Percentiles rank a stretch among this genome's conserved stretches.
phyloP scores from a whole-genome alignment of 1,140 invertebrate species.

The Megalopta genalis region DNA sequence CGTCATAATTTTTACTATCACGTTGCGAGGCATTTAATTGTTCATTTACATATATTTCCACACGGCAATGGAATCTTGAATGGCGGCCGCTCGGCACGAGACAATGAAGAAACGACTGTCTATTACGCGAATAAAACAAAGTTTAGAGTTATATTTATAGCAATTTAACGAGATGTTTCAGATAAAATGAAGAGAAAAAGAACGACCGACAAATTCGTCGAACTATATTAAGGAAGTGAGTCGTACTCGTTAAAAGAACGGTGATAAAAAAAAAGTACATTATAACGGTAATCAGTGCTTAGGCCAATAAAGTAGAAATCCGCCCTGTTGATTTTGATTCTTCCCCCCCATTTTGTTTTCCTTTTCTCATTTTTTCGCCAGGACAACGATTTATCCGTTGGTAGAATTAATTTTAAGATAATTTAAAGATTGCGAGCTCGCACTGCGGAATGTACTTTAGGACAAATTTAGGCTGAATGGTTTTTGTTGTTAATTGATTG shows the following conservation, averaged over 20 bases:
- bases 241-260: background rate
- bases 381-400: background rate
- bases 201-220: conserved; percentile 5
- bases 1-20: background rate
- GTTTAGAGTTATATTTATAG: conserved; percentile 43
- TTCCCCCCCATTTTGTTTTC: background rate
- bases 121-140: conserved; percentile 34
- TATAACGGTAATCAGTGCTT: conserved; percentile 1
- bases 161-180: background rate
- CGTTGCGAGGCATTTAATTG: conserved; percentile 4
- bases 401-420: conserved; percentile 17
- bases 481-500: background rate
- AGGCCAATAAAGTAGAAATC: conserved; percentile 14
- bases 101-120: conserved; percentile 38
- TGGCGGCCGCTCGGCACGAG: conserved; percentile 21
- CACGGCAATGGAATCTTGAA: conserved; percentile 21
- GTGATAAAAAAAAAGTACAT: background rate
- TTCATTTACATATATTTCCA: background rate
- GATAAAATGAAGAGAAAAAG: background rate
- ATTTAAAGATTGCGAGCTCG: conserved; percentile 2
- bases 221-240: conserved; percentile 8
- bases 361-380: background rate
- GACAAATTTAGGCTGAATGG: conserved; percentile 6
- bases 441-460: conserved; percentile 11
- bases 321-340: background rate